Percentiles rank a stretch among this genome's conserved stretches.
These are phyloP conservation scores for Circaetus cinerascens DNA, from an alignment of 2,113 vertebrate genomes.

Conservation along the genomic window DNA sequence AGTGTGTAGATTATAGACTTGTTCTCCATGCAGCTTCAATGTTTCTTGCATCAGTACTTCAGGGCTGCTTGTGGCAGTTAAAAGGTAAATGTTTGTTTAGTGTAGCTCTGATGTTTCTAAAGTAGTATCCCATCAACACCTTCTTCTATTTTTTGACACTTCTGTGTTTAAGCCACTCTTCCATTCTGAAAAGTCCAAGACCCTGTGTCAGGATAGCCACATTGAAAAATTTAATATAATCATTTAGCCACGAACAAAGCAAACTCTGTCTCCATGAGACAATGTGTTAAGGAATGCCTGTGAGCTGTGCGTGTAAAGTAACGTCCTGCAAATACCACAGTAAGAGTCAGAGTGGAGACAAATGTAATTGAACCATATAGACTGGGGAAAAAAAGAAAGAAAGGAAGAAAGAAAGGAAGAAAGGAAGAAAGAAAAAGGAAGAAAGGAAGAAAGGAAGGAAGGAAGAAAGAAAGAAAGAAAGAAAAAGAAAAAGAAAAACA, in stretches of 20 bases:
- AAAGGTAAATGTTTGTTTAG: not conserved
- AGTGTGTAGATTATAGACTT: not conserved
- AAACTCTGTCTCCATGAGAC: not conserved
- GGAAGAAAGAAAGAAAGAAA: not conserved
- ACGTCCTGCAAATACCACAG: not conserved
- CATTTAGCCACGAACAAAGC: not conserved
- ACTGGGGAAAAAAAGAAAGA: not conserved
- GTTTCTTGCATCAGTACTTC: not conserved
- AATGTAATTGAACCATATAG: not conserved
- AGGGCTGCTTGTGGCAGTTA: not conserved
- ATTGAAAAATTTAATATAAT: not conserved
- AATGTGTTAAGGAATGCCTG: not conserved
- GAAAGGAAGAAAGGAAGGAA: not conserved
- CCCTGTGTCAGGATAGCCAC: fast-evolving
- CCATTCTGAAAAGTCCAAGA: not conserved
- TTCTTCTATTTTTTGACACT: not conserved
- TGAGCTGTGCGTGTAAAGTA: not conserved
- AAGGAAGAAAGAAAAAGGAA: not conserved
- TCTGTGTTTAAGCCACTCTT: not conserved
- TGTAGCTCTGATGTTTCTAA: not conserved
- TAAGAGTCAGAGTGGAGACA: not conserved
- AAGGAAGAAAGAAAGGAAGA: not conserved
- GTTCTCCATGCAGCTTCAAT: not conserved
- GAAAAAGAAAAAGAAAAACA: not conserved
- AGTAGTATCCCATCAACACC: not conserved